Conservation (phyloP, 2,797 vertebrate species). For the Lycodopsis pacificus region DNA sequence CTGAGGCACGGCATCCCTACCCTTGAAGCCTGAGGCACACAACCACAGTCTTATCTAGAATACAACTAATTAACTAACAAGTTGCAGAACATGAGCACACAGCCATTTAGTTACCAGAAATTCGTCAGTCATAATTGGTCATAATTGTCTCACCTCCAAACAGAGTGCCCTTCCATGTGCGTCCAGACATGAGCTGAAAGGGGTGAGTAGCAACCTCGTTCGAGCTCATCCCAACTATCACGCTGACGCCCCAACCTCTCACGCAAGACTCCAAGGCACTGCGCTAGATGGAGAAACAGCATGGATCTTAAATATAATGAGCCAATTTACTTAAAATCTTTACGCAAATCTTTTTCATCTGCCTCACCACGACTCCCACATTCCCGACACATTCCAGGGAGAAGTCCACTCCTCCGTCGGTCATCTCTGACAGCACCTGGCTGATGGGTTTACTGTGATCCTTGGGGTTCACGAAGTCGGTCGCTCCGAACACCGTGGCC, state of each 20-base stretch:
- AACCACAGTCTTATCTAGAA: neutral
- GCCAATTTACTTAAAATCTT: neutral
- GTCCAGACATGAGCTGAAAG: conserved; percentile 89
- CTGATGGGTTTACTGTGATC: conserved; percentile 89
- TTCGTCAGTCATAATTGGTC: neutral
- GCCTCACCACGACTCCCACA: conserved; percentile 75
- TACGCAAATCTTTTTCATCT: neutral
- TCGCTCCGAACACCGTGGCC: conserved; percentile 92
- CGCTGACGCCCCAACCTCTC: conserved; percentile 91
- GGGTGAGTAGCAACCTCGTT: conserved; percentile 88
- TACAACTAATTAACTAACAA: neutral
- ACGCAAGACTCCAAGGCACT: conserved; percentile 86
- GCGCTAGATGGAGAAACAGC: neutral
- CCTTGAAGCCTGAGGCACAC: conserved; percentile 82
- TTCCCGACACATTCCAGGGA: conserved; percentile 95
- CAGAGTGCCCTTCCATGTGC: conserved; percentile 92
- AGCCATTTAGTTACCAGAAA: neutral
- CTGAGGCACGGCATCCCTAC: conserved; percentile 81
- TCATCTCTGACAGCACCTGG: conserved; percentile 90
- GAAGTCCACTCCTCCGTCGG: conserved; percentile 92
- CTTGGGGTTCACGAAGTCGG: conserved; percentile 91
- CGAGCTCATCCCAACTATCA: conserved; percentile 89
- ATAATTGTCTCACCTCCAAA: conserved; percentile 89
- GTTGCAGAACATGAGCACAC: neutral
- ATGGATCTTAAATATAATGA: neutral